Percentiles rank a stretch among this genome's conserved stretches.
phyloP scores from a whole-genome alignment of 2,888 invertebrate genomes.

The Petrolisthes manimaculis region DNA sequence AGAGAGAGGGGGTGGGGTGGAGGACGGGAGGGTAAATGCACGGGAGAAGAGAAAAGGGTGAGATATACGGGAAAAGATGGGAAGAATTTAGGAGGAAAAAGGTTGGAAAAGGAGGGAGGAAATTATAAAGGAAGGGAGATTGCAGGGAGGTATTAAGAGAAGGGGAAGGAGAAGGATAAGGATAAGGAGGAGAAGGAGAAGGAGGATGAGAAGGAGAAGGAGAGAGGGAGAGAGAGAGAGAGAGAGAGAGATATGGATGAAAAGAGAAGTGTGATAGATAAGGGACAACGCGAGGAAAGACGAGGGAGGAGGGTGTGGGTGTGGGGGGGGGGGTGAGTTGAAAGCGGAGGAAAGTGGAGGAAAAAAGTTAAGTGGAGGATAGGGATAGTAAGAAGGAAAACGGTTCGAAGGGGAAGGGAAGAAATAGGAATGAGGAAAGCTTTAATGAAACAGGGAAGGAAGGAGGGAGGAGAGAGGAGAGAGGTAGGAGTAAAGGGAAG shows the following conservation, averaged over 20 bases:
- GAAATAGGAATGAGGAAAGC: background rate
- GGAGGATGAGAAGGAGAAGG: background rate
- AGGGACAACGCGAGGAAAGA: background rate
- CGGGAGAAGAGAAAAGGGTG: background rate
- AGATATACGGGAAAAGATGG: background rate
- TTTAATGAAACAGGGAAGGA: background rate
- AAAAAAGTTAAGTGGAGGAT: background rate
- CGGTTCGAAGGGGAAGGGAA: background rate
- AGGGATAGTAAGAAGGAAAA: background rate
- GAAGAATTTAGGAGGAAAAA: background rate
- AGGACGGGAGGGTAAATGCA: background rate
- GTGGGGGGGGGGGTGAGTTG: background rate
- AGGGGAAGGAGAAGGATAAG: conserved; percentile 13
- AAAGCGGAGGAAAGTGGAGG: background rate
- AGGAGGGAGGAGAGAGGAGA: no score
- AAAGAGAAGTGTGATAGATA: background rate
- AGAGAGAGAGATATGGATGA: conserved; percentile 5
- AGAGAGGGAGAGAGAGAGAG: conserved; percentile 17
- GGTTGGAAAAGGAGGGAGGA: background rate
- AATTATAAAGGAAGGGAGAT: background rate
- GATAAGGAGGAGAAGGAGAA: background rate
- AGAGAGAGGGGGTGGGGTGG: background rate
- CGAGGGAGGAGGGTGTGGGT: background rate
- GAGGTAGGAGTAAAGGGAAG: no score
- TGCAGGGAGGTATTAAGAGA: background rate